Evolutionary conservation across 2,113 vertebrate species (phyloP), one percentile per base, ranked within the genome.

Genomic region (Motacilla tschutschensis): DNA sequence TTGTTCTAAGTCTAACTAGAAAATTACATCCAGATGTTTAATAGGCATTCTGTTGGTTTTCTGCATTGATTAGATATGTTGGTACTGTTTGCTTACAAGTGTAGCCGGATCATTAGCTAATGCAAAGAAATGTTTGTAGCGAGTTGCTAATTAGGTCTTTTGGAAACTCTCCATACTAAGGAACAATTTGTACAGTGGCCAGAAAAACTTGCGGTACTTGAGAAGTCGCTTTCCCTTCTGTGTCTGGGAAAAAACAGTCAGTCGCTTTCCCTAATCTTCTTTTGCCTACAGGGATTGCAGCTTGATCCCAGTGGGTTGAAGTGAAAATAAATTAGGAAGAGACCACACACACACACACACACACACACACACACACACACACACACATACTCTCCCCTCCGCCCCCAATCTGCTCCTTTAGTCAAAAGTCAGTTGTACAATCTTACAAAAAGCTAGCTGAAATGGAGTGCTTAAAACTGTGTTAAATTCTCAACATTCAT

Each of bases 1-100:
- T 97, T 96, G 96, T 96, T 96, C 94, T 95, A 97, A 97, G 96
- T 96, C 95, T 97, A 97, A 97, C 95, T 96, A 96, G 96, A 97
- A 98, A 98, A 98, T 97, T 97, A 94, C 96, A 97, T 98, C 97
- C 98, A 98, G 97, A 98, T 98, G 98, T 97, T 97, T 98, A 97
- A 97, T 97, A 97, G 96, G 93, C 96, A 96, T 98, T 98, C 94
- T 96, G 96, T 97, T 97, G 95, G 90, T 96, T 97, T 97, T 96
- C 96, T 96, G 95, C 96, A 96, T 97, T 98, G 97, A 98, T 98
- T 97, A 97, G 97, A 97, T 97, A 96, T 95, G 96, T 97, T 97
- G 96, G 96, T 97, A 95, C 96, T 97, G 97, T 98, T 98, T 98
- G 97, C 97, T 98, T 98, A 98, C 97, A 98, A 96, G 97, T 98